Base-by-base conservation (phyloP, 2,113 vertebrate genomes). In the Rhinopithecus roxellana region DNA sequence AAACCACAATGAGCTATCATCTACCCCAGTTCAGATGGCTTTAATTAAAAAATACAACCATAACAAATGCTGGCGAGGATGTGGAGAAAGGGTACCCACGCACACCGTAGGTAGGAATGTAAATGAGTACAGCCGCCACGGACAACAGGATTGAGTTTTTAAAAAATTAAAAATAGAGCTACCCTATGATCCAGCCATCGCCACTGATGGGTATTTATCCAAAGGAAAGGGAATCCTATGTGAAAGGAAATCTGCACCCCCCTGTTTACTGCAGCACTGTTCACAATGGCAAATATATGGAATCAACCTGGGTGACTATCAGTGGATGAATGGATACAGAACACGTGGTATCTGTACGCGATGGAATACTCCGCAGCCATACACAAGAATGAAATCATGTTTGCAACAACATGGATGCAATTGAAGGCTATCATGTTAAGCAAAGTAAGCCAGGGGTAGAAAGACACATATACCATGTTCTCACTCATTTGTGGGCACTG, bases 271-370 rank as follows among this genome's bases (percentile, higher is more conserved):
- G 6, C 4, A 9, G 35, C 17, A n/a, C 69, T n/a, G 35, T 70
- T n/a, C 69, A 70, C 69, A n/a, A 4, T 2, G 7, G 69, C 35
- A 8, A 70, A 20, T 17, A 8, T 8, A 30, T 12, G 17, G 69
- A 70, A 18, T n/a, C 8, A 18, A 5, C 17, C 17, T n/a, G 0
- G 1, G 35, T n/a, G 8, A 4, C 35, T n/a, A 20, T n/a, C 35
- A n/a, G 3, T 32, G 64, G 64, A 14, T 16, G 12, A 67, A 67
- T 35, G 64, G 64, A 7, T 67, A 16, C 25, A 61, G 59, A 61
- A 13, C 11, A 61, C 2, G 13, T 35, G 70, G 22, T 40, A 38
- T 23, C 2, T 72, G 1, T 23, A 0, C 10, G 0, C 4, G 3
- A 23, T 74, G 22, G n/a, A 40, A 38, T 8, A 13, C 10, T 13